Evolutionary conservation across 2,797 vertebrate species (phyloP), one percentile per base, ranked within the genome.

Genomic region (Philypnodon macrostomus): DNA sequence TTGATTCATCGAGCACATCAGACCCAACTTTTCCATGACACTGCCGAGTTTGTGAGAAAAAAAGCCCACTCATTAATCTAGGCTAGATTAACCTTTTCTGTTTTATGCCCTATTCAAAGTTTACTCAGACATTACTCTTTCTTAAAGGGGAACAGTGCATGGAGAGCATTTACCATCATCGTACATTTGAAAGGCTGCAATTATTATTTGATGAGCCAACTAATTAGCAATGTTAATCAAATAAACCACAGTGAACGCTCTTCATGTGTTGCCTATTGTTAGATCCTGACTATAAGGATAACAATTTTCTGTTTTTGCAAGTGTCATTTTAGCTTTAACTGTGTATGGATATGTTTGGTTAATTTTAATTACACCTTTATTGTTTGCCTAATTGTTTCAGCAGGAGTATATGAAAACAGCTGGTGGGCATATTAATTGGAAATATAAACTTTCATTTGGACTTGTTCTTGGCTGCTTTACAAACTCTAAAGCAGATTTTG

Each of bases 1-100:
- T 64, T 66, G 51, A 65, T 61, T 69, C 59, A 44, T 48, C n/a
- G 14, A 55, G 44, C 2, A 3, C 7, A 46, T 66, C 47, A 17
- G 36, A 2, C 56, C 26, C 0, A 3, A 34, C 37, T 58, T 53
- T 30, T 7, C 29, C 6, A 14, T 40, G 23, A 59, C 48, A 15
- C 41, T 13, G 30, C n/a, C 41, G 29, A 58, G 9, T 50, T 55
- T 50, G 52, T 37, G 38, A 10, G 34, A 23, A 41, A 23, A 41
- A 14, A 13, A 34, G 17, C 7, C 4, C 14, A 23, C 10, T 41
- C 46, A 56, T 66, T 42, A 48, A 48, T 19, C 31, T 46, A 2
- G 7, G 12, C 1, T 3, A 18, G 44, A 23, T 33, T 21, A 33
- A 47, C 18, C 45, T 47, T 32, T 34, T 34, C 21, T 33, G 32